Base-by-base conservation (phyloP, 2,797 vertebrate genomes). In the Ispidina lecontei region DNA sequence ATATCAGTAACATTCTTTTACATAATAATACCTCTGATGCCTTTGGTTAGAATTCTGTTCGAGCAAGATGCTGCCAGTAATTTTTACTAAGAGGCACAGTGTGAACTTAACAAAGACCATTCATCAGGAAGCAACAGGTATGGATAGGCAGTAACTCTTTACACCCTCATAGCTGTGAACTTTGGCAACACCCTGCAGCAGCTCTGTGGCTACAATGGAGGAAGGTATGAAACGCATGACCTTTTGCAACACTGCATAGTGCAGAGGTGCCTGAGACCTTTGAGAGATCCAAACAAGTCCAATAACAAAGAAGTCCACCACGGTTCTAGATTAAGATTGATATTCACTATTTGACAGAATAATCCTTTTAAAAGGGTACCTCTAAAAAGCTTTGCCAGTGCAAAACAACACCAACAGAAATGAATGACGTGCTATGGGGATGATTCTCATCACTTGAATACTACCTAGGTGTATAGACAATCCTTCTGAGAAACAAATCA, bases 1-100 rank as follows among this genome's bases (percentile, higher is more conserved):
- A 58, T 93, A 93, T 81, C 90, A 94, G 79, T 65, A 95, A 68
- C 95, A 93, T 87, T 44, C 46, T 56, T 89, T 91, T 74, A 69
- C 73, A 65, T 64, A 84, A 84, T 70, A 88, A 69, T 39, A 88
- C 31, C 23, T 26, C 21, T 55, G 39, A n/a, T 72, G 52, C n/a
- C 83, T 52, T 46, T n/a, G 31, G 59, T 35, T 89, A 65, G 62
- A 76, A 55, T 55, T 84, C 78, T 77, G 80, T 52, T 84, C 59
- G 69, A 75, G 67, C 39, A 93, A 67, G 68, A 76, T 60, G 54
- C 47, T 55, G 70, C 39, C 55, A 37, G 55, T 59, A 52, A 68
- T 71, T 84, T 81, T 84, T 83, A 90, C 37, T 5, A 7, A 77
- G 78, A 83, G 39, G 43, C 47, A 69, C 29, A 20, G 58, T 12